These are phyloP conservation scores for Cryptops parisi DNA, from an alignment of 2,888 invertebrate species.

Conservation along the genomic window DNA sequence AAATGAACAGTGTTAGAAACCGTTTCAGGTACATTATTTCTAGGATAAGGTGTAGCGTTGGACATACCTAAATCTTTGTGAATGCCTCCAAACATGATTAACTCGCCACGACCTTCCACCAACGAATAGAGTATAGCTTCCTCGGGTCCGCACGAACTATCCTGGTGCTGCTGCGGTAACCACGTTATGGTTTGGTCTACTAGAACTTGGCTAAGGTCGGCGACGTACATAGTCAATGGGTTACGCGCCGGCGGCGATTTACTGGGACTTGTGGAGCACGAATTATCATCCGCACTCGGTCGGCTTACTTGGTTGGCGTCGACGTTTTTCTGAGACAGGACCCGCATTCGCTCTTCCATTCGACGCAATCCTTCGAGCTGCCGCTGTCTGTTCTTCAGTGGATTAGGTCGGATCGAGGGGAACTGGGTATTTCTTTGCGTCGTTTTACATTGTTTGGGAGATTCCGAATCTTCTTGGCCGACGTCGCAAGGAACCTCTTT, in stretches of 20 bases:
- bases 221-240: slow-evolving; percentile 64
- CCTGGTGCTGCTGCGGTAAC: slow-evolving; percentile 16
- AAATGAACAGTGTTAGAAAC: slow-evolving; percentile 65
- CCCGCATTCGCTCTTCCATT: slow-evolving; percentile 43
- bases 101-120: slow-evolving; percentile 75
- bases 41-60: slow-evolving; percentile 18
- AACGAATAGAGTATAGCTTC: slow-evolving; percentile 81
- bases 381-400: slow-evolving; percentile 40
- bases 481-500: neutral
- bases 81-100: slow-evolving; percentile 94
- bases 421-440: slow-evolving; percentile 16
- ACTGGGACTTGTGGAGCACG: slow-evolving; percentile 14
- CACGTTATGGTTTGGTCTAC: slow-evolving; percentile 42
- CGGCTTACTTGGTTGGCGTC: slow-evolving; percentile 21
- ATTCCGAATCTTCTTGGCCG: neutral
- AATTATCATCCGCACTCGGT: slow-evolving; percentile 8
- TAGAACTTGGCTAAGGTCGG: slow-evolving; percentile 62
- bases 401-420: slow-evolving; percentile 33
- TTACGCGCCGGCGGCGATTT: slow-evolving; percentile 34
- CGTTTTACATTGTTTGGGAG: no score
- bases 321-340: slow-evolving; percentile 19
- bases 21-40: slow-evolving; percentile 35
- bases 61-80: slow-evolving; percentile 53
- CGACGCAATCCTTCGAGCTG: slow-evolving; percentile 48
- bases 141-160: slow-evolving; percentile 44